Base-by-base conservation (phyloP, 1,140 invertebrate genomes). In the Muscidifurax raptorellus region DNA sequence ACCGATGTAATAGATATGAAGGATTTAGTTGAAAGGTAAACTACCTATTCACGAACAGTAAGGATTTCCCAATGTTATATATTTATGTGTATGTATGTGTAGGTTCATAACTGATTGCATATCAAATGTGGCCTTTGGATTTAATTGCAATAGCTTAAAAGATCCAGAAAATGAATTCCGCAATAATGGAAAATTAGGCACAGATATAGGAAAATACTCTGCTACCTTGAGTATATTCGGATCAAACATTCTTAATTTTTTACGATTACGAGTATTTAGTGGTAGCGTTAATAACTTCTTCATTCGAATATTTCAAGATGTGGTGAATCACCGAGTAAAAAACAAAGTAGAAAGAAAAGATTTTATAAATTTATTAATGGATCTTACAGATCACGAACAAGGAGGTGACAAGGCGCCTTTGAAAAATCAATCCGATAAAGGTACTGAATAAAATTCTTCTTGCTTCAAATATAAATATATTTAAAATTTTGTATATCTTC, bases 71-170 rank as follows among this genome's bases (percentile, higher is more conserved):
- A 59, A 22, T 18, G 1, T n/a, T 59, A 59, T 12, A 47, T 22
- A 59, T n/a, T 22, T 7, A 59, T 59, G 4, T 59, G 18, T n/a
- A 59, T 52, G 3, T 36, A 32, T 66, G 2, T 27, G 12, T 90
- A 90, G 92, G 30, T 95, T 93, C 83, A 94, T 94, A 2, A 94
- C 94, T 83, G 95, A 96, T 87, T 92, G 94, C 1, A 95, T 95
- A 52, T 93, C 93, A 15, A 91, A 91, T 18, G 93, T 94, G 80
- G 94, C 93, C 44, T 95, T 94, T 89, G 94, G 94, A 22, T 88
- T 94, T 12, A 88, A 94, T 7, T 90, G 92, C 0, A 90, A 93
- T 76, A 90, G 92, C n/a, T 89, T 93, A 28, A 87, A 88, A 30
- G 88, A 94, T 81, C 83, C 85, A n/a, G 44, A 90, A 7, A 85